Evolutionary conservation across 2,113 vertebrate genomes (phyloP).

Genomic region (Calonectris borealis): DNA sequence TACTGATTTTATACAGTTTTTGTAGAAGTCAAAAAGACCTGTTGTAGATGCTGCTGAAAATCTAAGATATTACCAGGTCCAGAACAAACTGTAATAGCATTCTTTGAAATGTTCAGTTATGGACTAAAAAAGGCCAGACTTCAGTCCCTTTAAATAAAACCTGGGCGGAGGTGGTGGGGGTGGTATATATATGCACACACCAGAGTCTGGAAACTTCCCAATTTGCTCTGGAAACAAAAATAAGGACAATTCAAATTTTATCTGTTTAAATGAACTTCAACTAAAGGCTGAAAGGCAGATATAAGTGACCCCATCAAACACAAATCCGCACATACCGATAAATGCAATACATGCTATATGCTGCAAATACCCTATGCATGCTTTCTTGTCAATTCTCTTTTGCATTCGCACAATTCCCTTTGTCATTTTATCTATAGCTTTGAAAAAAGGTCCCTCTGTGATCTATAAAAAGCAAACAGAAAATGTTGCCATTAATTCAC

Average conservation of each 20-base stretch:
- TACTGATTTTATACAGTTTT: background rate
- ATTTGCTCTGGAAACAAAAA: background rate
- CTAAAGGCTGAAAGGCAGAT: background rate
- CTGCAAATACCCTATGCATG: background rate
- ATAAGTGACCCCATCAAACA: background rate
- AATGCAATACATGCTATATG: background rate
- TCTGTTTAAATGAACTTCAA: background rate
- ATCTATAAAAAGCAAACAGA: background rate
- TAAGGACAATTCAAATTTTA: background rate
- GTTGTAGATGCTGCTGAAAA: background rate
- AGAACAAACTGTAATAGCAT: background rate
- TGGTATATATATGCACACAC: background rate
- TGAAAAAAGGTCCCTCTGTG: background rate
- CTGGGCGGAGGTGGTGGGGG: no score
- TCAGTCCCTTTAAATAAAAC: background rate
- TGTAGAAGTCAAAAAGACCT: background rate
- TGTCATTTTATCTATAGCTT: background rate
- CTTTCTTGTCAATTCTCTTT: background rate
- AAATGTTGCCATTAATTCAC: background rate
- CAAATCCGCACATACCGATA: background rate
- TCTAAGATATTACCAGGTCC: background rate
- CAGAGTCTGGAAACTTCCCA: background rate
- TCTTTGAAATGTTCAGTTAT: background rate
- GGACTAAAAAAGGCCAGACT: background rate
- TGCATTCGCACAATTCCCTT: background rate